These are phyloP conservation scores for Lophius americanus DNA, from an alignment of 2,797 vertebrate genomes.

Conservation along the genomic window DNA sequence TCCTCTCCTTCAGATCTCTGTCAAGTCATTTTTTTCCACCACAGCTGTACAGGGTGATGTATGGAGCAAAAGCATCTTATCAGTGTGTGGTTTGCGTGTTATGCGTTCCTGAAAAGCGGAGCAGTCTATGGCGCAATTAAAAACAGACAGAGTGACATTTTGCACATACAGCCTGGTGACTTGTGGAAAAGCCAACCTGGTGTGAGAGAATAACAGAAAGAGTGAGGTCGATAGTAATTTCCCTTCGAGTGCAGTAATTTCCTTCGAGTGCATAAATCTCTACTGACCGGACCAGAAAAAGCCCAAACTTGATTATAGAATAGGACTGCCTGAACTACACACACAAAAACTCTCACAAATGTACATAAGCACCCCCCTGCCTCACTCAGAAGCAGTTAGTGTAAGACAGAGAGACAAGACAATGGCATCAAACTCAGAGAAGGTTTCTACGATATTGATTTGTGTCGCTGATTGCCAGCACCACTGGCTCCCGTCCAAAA, in stretches of 20 bases:
- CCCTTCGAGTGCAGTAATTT: slow-evolving; percentile 54
- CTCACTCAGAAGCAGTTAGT: neutral
- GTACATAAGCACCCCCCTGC: slow-evolving; percentile 10
- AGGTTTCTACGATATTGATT: slow-evolving; percentile 48
- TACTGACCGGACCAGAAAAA: slow-evolving; percentile 42
- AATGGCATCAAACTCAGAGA: slow-evolving; percentile 48
- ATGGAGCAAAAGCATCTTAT: neutral
- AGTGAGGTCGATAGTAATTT: slow-evolving; percentile 64
- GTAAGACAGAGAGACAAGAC: slow-evolving; percentile 35
- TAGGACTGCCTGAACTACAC: slow-evolving; percentile 4
- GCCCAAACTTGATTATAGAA: slow-evolving; percentile 45
- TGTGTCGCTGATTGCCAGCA: slow-evolving; percentile 62
- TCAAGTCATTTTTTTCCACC: slow-evolving; percentile 32
- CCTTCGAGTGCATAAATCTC: slow-evolving; percentile 59
- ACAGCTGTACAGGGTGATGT: slow-evolving; percentile 16
- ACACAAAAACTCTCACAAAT: slow-evolving; percentile 14
- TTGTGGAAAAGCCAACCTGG: slow-evolving; percentile 28
- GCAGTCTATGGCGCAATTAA: slow-evolving; percentile 1
- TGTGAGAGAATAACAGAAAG: slow-evolving; percentile 35
- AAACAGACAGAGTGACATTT: slow-evolving; percentile 4
- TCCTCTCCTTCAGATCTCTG: slow-evolving; percentile 32
- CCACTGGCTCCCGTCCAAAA: slow-evolving; percentile 58
- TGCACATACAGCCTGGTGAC: slow-evolving; percentile 16
- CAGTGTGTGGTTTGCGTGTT: neutral
- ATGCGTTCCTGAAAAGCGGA: neutral